A percentile compares a stretch with the other conserved stretches of the same genome.
Conservation (phyloP, 2,113 vertebrate species). For the Trinectes maculatus region DNA sequence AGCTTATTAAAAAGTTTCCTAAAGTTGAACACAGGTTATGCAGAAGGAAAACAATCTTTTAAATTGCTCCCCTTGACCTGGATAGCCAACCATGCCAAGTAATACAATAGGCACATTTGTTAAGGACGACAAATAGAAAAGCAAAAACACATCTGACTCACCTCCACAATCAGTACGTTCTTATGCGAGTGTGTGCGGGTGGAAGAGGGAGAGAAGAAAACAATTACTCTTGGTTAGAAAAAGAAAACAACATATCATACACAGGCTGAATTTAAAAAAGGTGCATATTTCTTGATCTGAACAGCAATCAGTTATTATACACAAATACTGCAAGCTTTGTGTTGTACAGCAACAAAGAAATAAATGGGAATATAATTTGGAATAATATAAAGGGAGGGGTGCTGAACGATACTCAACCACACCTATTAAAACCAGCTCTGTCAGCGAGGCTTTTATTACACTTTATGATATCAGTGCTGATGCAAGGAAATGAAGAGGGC, state of each 20-base stretch:
- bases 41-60: constrained; percentile 20
- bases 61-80: constrained; percentile 53
- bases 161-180: constrained; percentile 96
- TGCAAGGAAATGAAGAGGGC: background rate
- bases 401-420: background rate
- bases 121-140: constrained; percentile 7
- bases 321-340: background rate
- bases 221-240: constrained; percentile 35
- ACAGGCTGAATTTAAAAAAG: background rate
- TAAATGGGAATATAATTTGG: background rate
- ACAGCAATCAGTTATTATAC: background rate
- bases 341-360: background rate
- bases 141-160: constrained; percentile 76
- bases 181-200: constrained; percentile 72
- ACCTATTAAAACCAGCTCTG: background rate
- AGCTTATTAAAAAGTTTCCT: constrained; percentile 51
- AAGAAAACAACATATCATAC: constrained; percentile 13
- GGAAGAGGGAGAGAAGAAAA: constrained; percentile 34
- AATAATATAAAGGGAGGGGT: constrained; percentile 3
- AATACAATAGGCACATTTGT: constrained; percentile 36
- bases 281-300: background rate
- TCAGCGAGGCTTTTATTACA: constrained; percentile 6
- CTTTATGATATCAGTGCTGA: constrained; percentile 17
- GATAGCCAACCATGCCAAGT: constrained; percentile 10
- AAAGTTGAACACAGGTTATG: constrained; percentile 20